Evolutionary conservation across 2,797 vertebrate species (phyloP), one percentile per base, ranked within the genome.

Genomic region (Petrocephalus sullivani): DNA sequence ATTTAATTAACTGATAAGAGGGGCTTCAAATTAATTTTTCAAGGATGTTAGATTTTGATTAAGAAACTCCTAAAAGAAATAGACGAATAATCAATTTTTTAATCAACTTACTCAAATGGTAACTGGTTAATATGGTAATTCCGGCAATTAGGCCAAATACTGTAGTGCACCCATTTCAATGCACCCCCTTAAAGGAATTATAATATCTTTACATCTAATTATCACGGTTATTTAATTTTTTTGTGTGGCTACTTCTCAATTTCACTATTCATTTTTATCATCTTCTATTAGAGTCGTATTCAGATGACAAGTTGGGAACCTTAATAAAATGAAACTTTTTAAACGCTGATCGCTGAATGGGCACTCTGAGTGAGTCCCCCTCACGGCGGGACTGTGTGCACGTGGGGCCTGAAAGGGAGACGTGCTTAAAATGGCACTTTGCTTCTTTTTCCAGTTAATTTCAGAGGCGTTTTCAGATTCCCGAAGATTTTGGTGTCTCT

Each of bases 1-100:
- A 99, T 99, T 99, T 98, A 99, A 99, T 99, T 99, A 99, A 99
- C 98, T 99, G 98, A 99, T 99, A 99, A 98, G 95, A 97, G 96
- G 96, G 95, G 97, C 97, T 98, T 99, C 98, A 98, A 99, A 99
- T 99, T 99, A 99, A 99, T 99, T 99, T 99, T 98, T 98, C 97
- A 97, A 99, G 98, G 97, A 99, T 98, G 98, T 98, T 98, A 98
- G 98, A 98, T 98, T 98, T 97, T 99, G 98, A 99, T 99, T 98
- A 98, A 98, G 98, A 97, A 96, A 98, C 91, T 96, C 96, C 95
- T 96, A 96, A 96, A 96, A 96, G 96, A 96, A 96, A 96, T 95
- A 95, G 96, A 96, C 92, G 96, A 96, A 96, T 96, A 96, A 96
- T 96, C 96, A 96, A 93, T 96, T 96, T 96, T 96, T 96, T 96